A percentile compares a stretch with the other conserved stretches of the same genome.
These are phyloP conservation scores for Axis porcinus DNA, from an alignment of 2,113 vertebrate species.

Conservation along the genomic window DNA sequence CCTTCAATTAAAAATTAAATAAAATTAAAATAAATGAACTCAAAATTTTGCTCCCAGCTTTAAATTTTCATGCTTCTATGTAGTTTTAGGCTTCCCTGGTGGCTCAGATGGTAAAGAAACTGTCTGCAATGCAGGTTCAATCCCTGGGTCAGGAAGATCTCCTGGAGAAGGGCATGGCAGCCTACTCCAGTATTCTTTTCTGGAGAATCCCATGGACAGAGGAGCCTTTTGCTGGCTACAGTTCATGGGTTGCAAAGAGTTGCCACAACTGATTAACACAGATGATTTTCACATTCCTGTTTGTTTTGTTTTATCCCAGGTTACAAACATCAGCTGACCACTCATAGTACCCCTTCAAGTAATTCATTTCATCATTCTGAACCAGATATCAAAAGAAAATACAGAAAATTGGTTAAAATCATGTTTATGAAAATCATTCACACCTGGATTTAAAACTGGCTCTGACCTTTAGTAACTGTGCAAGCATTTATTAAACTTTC, in stretches of 20 bases:
- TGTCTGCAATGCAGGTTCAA: not conserved
- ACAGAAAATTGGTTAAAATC: not conserved
- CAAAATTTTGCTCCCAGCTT: not conserved
- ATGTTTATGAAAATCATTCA: not conserved
- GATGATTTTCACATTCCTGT: not conserved
- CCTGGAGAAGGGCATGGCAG: not conserved
- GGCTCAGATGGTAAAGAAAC: not conserved
- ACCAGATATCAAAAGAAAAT: not conserved
- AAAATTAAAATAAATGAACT: not conserved
- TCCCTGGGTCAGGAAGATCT: not conserved
- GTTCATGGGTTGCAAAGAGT: not conserved
- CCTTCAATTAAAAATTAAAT: too few species aligned
- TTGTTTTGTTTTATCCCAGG: not conserved
- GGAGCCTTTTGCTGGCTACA: not conserved
- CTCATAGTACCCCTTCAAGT: not conserved
- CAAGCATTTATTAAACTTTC: not conserved
- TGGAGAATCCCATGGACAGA: not conserved
- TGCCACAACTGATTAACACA: not conserved
- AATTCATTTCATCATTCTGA: not conserved
- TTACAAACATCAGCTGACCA: not conserved
- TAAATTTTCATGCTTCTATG: not conserved
- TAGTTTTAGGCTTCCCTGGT: not conserved
- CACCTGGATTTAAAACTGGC: not conserved
- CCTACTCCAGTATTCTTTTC: not conserved
- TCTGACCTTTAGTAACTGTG: not conserved